Evolutionary conservation across 1,140 invertebrate genomes (phyloP).

Genomic region (Zelostemma sp.): DNA sequence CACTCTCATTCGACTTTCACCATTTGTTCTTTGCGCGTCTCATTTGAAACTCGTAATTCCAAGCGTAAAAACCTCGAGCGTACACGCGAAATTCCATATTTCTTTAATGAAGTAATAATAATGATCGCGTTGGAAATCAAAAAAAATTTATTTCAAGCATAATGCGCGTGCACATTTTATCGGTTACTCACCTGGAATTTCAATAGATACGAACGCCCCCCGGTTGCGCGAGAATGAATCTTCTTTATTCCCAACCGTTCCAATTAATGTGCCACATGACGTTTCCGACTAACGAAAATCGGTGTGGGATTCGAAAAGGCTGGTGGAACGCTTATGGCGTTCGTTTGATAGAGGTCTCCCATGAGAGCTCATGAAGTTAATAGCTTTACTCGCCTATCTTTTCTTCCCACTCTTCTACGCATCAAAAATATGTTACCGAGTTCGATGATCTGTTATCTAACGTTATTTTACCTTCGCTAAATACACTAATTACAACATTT

Average conservation of each 20-base stretch:
- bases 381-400: slow-evolving; percentile 31
- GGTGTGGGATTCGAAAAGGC: slow-evolving; percentile 39
- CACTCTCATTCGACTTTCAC: slow-evolving; percentile 32
- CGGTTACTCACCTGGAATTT: slow-evolving; percentile 2
- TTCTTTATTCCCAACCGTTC: slow-evolving; percentile 55
- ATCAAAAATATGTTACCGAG: slow-evolving; percentile 29
- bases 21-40: slow-evolving; percentile 27
- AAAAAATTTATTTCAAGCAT: too few relatives aligned
- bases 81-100: too few relatives aligned
- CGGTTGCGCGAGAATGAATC: slow-evolving; percentile 49
- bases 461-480: too few relatives aligned
- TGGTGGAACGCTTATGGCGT: slow-evolving; percentile 21
- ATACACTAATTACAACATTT: too few relatives aligned
- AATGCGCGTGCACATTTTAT: neutral
- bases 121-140: too few relatives aligned
- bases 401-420: slow-evolving; percentile 23
- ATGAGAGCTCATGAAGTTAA: slow-evolving; percentile 29
- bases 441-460: slow-evolving; percentile 7
- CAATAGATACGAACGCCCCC: slow-evolving; percentile 42
- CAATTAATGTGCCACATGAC: slow-evolving; percentile 64
- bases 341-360: slow-evolving; percentile 31
- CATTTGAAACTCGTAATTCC: slow-evolving; percentile 9
- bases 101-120: too few relatives aligned
- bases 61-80: too few relatives aligned
- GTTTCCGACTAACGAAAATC: slow-evolving; percentile 61